These are phyloP conservation scores for Puma concolor DNA, from an alignment of 2,113 vertebrate genomes.

Conservation along the genomic window DNA sequence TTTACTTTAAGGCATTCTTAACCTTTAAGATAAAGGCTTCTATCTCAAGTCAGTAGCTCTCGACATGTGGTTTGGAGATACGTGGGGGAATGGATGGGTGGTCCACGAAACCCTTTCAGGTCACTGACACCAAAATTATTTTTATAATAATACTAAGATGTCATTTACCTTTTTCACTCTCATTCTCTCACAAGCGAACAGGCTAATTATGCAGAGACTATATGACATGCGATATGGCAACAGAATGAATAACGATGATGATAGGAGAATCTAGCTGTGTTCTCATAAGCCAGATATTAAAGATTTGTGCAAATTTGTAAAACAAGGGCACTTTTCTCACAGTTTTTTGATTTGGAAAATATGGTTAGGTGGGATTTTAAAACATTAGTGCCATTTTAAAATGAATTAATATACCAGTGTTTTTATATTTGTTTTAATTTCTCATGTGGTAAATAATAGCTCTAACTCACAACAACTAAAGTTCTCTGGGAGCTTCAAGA, in stretches of 20 bases:
- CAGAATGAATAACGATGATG: not conserved
- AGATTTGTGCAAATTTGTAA: not conserved
- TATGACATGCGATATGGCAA: not conserved
- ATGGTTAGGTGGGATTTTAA: conserved; percentile 7
- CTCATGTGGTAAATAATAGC: not conserved
- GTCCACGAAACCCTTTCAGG: not conserved
- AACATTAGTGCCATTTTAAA: not conserved
- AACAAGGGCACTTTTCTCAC: not conserved
- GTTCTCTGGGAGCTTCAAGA: not conserved
- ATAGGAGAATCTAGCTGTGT: not conserved
- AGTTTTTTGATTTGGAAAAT: not conserved
- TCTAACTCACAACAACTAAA: not conserved
- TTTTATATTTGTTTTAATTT: not conserved
- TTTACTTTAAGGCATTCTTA: conserved; percentile 29
- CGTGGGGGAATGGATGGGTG: not conserved
- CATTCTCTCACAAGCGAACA: not conserved
- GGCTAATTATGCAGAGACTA: not conserved
- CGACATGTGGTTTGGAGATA: not conserved
- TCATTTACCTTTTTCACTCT: not conserved
- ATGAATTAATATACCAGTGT: not conserved
- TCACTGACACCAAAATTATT: conserved; percentile 3
- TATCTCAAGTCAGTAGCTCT: not conserved
- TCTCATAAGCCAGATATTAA: conserved; percentile 20
- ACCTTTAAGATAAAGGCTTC: conserved; percentile 13
- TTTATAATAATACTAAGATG: not conserved